phyloP scores from a whole-genome alignment of 1,140 invertebrate genomes.

The Habropoda laboriosa region DNA sequence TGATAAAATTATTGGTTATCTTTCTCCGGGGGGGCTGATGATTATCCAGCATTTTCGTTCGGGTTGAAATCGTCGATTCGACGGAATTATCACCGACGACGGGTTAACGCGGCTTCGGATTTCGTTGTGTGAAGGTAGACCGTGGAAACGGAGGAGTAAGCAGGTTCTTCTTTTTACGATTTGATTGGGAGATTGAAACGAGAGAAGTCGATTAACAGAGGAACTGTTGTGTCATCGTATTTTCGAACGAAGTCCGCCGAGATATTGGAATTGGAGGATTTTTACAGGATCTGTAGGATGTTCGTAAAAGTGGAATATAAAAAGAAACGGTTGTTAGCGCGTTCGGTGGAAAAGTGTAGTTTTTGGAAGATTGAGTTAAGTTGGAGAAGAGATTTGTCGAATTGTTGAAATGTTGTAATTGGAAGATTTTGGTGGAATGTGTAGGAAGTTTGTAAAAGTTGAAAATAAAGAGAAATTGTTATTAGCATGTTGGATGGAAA shows the following conservation, averaged over 20 bases:
- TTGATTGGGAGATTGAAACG: slow-evolving; percentile 4
- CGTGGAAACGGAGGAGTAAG: slow-evolving; percentile 5
- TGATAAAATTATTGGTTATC: no score
- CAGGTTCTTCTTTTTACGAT: not conserved
- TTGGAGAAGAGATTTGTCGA: no score
- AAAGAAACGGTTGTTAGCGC: no score
- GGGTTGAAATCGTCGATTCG: not conserved
- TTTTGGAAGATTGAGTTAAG: no score
- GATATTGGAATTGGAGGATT: not conserved
- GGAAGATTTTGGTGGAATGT: not conserved
- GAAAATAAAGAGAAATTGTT: no score
- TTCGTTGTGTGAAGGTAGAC: not conserved
- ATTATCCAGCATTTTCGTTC: not conserved
- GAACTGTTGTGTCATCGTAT: not conserved
- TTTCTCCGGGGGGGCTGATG: no score
- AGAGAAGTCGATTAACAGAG: not conserved
- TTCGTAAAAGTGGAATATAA: no score
- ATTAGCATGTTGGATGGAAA: no score
- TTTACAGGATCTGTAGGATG: no score
- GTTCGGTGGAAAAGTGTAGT: no score
- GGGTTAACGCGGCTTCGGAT: not conserved
- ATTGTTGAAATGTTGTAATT: no score
- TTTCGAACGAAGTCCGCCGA: not conserved
- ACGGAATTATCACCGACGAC: not conserved
- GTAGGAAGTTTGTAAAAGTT: no score